A percentile compares a stretch with the other conserved stretches of the same genome.
Evolutionary conservation across 2,888 invertebrate species (phyloP).

Genomic region (Eupithecia exiguata): DNA sequence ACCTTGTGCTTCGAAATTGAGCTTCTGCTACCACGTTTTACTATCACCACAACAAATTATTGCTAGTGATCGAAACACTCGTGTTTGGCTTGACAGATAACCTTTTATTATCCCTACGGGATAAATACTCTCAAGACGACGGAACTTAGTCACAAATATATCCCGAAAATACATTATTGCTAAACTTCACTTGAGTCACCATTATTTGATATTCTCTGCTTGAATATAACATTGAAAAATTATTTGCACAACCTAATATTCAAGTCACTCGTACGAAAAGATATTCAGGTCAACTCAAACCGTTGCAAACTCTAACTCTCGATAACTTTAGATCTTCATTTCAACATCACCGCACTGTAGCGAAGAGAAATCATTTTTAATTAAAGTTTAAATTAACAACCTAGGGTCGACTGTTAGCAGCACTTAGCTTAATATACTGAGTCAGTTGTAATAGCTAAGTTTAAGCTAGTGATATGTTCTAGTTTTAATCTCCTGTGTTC

Average conservation of each 20-base stretch:
- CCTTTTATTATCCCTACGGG: neutral
- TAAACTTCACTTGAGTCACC: neutral
- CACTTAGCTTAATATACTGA: conserved; percentile 30
- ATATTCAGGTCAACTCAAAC: neutral
- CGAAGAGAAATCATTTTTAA: conserved; percentile 42
- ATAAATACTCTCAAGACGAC: neutral
- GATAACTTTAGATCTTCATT: conserved; percentile 17
- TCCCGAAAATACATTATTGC: neutral
- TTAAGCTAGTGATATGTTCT: conserved; percentile 7
- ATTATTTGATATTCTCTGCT: neutral
- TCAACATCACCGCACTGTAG: conserved; percentile 23
- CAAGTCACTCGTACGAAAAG: neutral
- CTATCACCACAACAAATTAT: neutral
- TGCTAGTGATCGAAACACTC: neutral
- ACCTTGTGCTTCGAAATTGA: neutral
- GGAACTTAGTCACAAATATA: neutral
- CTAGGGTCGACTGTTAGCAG: conserved; percentile 24
- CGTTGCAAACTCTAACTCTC: neutral
- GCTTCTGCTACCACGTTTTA: neutral
- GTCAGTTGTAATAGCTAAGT: conserved; percentile 18
- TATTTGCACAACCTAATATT: neutral
- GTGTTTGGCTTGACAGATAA: neutral
- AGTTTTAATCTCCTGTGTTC: neutral
- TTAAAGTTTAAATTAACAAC: conserved; percentile 44
- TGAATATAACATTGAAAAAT: neutral